Evolutionary conservation across 1,140 invertebrate species (phyloP), one percentile per base, ranked within the genome.

Genomic region (Zaprionus camerounensis): DNA sequence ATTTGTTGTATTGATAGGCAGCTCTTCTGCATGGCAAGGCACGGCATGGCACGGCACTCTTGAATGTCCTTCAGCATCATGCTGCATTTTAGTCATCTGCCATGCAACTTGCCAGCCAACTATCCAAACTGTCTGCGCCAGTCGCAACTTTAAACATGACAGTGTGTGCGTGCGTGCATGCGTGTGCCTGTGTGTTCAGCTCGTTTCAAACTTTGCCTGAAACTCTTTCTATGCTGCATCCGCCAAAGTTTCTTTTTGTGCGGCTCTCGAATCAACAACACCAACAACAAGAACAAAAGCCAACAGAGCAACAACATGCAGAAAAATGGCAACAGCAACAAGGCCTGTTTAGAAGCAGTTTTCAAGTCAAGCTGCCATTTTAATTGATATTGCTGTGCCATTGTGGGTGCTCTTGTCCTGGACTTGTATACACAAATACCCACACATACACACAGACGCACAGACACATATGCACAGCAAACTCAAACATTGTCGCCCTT

Each of bases 121-220:
- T 78, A 87, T 78, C 84, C 78, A 83, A 87, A 88, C 80, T 88
- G 83, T 87, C 83, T 87, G 78, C 67, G 56, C 53, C 83, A 87
- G 83, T 67, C 68, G 51, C 65, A 61, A 66, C 71, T 88, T 78
- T 76, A 68, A 71, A 65, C 70, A 34, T 34, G 9, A 11, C 31
- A 11, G 31, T 51, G 26, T 12, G 17, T 9, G n/a, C n/a, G 4
- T 62, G 20, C 20, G 57, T 62, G 44, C 24, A 28, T n/a, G 41
- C 49, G 57, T 22, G 46, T 26, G 46, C 34, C 36, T 49, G 24
- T 68, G 65, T 34, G 22, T 58, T 22, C 62, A 57, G 57, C 44
- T 67, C 75, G 26, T 55, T 55, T 24, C 20, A 80, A 85, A 81
- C 70, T 85, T 84, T 71, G 34, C 17, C 65, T 38, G 49, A 49